Conservation (phyloP, 2,888 invertebrate genomes). For the Meliscaeva auricollis region DNA sequence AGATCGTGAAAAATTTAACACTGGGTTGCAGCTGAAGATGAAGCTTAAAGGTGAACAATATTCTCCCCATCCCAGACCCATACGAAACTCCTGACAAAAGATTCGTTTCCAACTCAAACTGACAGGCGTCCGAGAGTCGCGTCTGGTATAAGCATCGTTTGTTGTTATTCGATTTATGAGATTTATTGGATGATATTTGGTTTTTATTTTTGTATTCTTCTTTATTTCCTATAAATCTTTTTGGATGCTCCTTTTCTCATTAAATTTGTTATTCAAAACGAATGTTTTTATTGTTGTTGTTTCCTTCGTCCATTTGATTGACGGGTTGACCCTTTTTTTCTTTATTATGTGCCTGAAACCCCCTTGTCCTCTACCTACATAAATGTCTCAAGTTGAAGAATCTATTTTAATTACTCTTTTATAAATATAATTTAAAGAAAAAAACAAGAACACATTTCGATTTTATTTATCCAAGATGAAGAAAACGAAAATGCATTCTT, state of each 20-base stretch:
- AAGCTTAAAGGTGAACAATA: not conserved
- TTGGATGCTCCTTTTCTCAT: constrained; percentile 18
- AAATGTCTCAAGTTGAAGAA: not conserved
- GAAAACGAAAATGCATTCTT: constrained; percentile 4
- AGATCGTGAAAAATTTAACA: constrained; percentile 68
- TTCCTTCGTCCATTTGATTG: constrained; percentile 66
- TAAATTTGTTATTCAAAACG: constrained; percentile 44
- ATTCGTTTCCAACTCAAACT: constrained; percentile 61
- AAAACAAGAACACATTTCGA: no score
- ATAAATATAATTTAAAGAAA: not conserved
- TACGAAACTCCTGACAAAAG: constrained; percentile 48
- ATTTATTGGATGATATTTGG: constrained; percentile 67
- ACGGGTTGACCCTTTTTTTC: constrained; percentile 65
- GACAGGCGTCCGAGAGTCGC: constrained; percentile 71
- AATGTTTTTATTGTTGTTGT: constrained; percentile 41
- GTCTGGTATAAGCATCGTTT: constrained; percentile 48
- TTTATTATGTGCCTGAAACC: not conserved
- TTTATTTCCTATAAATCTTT: constrained; percentile 9
- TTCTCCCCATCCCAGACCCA: not conserved
- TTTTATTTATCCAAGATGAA: constrained; percentile 48
- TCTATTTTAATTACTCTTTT: constrained; percentile 65
- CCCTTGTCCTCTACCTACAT: not conserved
- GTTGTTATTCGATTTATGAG: constrained; percentile 67
- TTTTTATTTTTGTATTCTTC: constrained; percentile 8
- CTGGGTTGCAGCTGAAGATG: constrained; percentile 1